phyloP scores from a whole-genome alignment of 2,113 vertebrate species.

The Ailurus styani region DNA sequence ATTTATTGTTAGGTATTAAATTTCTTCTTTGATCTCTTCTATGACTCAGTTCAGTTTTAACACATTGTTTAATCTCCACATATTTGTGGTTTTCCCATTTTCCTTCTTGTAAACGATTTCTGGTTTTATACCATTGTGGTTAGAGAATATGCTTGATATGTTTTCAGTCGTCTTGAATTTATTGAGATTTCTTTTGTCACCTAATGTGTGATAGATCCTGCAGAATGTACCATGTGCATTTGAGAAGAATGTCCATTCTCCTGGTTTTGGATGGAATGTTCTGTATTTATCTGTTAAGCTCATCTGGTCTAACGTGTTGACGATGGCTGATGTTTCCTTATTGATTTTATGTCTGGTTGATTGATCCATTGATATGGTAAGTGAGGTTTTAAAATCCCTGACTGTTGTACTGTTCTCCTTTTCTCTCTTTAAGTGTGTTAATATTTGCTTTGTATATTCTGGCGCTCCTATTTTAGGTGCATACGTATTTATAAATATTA shows the following conservation, averaged over 20 bases:
- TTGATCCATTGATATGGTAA: background rate
- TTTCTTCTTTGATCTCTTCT: background rate
- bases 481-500: background rate
- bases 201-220: background rate
- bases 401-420: background rate
- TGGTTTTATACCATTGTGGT: background rate
- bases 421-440: background rate
- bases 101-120: background rate
- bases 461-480: background rate
- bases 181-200: background rate
- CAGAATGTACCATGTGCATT: background rate
- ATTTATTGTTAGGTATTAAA: background rate
- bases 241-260: background rate
- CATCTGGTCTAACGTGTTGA: background rate
- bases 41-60: background rate
- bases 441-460: background rate
- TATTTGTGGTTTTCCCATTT: background rate
- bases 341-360: background rate
- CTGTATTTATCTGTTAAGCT: background rate
- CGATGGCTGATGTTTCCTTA: background rate
- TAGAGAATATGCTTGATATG: background rate
- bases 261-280: background rate
- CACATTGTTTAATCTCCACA: background rate
- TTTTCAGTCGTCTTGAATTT: background rate
- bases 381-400: background rate